A percentile compares a stretch with the other conserved stretches of the same genome.
Conservation (phyloP, 1,140 invertebrate genomes). For the Holcopasites calliopsidis region DNA sequence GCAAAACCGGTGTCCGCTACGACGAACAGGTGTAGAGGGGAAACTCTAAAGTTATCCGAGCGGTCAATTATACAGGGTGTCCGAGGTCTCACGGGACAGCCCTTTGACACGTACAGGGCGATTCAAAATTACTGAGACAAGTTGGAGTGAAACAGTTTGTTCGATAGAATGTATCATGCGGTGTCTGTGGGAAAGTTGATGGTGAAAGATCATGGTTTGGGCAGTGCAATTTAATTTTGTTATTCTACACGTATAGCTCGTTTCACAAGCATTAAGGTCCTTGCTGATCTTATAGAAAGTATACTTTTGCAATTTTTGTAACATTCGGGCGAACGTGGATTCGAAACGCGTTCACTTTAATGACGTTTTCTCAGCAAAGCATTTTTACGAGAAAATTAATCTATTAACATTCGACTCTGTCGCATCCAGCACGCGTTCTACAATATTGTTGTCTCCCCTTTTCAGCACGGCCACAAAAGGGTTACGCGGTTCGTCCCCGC, state of each 20-base stretch:
- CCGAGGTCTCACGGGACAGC: not conserved
- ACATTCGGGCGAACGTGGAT: too few relatives aligned
- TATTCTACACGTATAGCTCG: too few relatives aligned
- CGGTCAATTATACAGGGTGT: constrained; percentile 13
- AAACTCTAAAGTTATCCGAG: constrained; percentile 13
- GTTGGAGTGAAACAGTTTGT: not conserved
- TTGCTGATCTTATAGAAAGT: too few relatives aligned
- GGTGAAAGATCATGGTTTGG: too few relatives aligned
- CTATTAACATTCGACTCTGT: constrained; percentile 11
- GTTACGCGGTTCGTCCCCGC: constrained; percentile 13
- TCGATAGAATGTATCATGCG: not conserved
- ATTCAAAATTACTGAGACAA: not conserved
- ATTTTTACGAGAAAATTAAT: not conserved
- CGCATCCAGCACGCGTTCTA: not conserved
- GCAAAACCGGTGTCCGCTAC: not conserved
- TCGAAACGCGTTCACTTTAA: not conserved
- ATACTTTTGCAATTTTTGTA: too few relatives aligned
- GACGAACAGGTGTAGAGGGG: not conserved
- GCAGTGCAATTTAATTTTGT: too few relatives aligned
- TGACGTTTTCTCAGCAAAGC: too few relatives aligned
- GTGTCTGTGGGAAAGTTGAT: too few relatives aligned
- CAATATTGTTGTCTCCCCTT: not conserved
- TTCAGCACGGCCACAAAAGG: not conserved
- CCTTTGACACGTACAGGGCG: not conserved
- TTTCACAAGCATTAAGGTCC: too few relatives aligned